A percentile compares a stretch with the other conserved stretches of the same genome.
Conservation (phyloP, 1,140 invertebrate species). For the Drosophila burlai region DNA sequence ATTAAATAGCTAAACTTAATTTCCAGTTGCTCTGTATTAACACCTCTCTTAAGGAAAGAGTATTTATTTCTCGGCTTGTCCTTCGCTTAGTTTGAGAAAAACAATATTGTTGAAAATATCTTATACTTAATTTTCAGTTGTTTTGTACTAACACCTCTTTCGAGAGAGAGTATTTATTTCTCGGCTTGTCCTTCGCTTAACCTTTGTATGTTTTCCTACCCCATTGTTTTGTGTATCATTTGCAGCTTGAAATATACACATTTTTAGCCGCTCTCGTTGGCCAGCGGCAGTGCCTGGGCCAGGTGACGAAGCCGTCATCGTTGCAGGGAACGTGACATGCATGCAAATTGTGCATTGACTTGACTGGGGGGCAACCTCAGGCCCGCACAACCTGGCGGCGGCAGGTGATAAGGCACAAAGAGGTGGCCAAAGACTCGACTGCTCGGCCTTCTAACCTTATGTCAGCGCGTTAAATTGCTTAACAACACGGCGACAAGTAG, state of each 20-base stretch:
- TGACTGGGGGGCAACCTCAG: conserved; percentile 29
- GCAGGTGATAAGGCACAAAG: conserved; percentile 32
- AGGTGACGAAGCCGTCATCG: conserved; percentile 63
- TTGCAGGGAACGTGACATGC: conserved; percentile 65
- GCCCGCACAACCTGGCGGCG: conserved; percentile 19
- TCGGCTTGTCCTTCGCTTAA: conserved; percentile 1
- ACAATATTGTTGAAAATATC: background rate
- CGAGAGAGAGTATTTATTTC: background rate
- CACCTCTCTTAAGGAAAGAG: background rate
- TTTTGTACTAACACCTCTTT: background rate
- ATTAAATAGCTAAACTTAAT: background rate
- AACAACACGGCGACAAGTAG: conserved; percentile 13
- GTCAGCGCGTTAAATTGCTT: conserved; percentile 32
- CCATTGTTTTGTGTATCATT: conserved; percentile 25
- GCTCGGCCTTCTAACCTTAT: conserved; percentile 37
- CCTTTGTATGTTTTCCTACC: conserved; percentile 29
- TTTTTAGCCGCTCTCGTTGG: conserved; percentile 17
- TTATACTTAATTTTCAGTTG: background rate
- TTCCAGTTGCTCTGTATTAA: background rate
- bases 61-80: background rate
- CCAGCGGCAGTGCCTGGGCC: conserved; percentile 10
- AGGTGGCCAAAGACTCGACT: conserved; percentile 23
- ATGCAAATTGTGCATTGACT: conserved; percentile 64
- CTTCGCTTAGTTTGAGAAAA: background rate
- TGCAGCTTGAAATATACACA: conserved; percentile 22